Evolutionary conservation across 92 coral and sea anemone species (phyloP).

Genomic region (Umimayanthus kanabou): DNA sequence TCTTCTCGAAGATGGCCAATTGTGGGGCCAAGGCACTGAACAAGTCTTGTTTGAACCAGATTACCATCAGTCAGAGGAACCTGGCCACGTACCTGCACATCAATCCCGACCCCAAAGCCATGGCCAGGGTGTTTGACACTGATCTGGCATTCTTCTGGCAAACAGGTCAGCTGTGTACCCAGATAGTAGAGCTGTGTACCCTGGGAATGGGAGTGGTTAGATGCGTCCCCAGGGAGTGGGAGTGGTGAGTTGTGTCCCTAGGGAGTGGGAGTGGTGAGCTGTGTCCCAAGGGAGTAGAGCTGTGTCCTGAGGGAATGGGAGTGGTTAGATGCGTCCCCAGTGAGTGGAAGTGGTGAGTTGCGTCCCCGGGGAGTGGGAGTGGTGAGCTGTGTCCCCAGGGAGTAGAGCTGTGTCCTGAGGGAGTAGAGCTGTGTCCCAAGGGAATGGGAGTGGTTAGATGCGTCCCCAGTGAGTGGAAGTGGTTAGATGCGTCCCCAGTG

Average conservation of each 20-base stretch:
- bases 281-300: no score
- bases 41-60: conserved; percentile 32
- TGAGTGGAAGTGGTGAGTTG: no score
- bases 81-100: conserved; percentile 70
- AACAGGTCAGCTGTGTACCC: conserved; percentile 56
- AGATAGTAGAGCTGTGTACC: no score
- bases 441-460: neutral
- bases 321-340: no score
- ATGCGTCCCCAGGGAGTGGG: neutral
- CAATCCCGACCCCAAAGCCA: conserved; percentile 85
- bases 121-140: conserved; percentile 82
- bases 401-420: no score
- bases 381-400: conserved; percentile 41
- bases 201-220: neutral
- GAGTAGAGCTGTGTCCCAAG: no score
- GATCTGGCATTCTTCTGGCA: conserved; percentile 93
- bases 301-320: no score
- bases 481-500: neutral
- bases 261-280: neutral
- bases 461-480: neutral
- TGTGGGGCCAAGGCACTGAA: conserved; percentile 35
- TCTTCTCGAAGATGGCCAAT: conserved; percentile 66
- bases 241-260: neutral
- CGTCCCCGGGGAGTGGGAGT: no score
- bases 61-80: conserved; percentile 60